Base-by-base conservation (phyloP, 2,888 invertebrate species). In the Ischnura elegans region DNA sequence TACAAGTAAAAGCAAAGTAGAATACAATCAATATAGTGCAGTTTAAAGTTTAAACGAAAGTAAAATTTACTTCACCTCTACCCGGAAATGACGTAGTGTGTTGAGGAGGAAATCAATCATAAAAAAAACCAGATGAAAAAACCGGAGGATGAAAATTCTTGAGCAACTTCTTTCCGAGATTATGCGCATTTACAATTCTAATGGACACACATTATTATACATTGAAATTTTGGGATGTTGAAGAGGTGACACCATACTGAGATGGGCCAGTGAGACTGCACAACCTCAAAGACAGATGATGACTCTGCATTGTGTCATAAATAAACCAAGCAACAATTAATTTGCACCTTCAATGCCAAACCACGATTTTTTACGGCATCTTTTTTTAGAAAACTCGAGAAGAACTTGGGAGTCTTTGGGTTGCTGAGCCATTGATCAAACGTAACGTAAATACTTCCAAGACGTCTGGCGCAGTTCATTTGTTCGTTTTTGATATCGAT, bases 131-230 rank as follows among this genome's bases (percentile, higher is more conserved):
- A 21, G 21, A n/a, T 8, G 51, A n/a, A 61, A 61, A 61, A 61
- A n/a, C 61, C 21, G 25, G n/a, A 61, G 61, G 6, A 2, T 61
- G 19, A 61, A n/a, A 61, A 61, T n/a, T 6, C 61, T n/a, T n/a
- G 10, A n/a, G n/a, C 25, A 61, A 61, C 21, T 61, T 61, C 61
- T 61, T 19, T 19, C 61, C n/a, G 10, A 10, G n/a, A 61, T 61
- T 61, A 61, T 61, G 61, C 61, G 61, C 61, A 61, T 61, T 8
- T n/a, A n/a, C 61, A 61, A 61, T 61, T 61, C n/a, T 25, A 61
- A n/a, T n/a, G n/a, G 61, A 61, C n/a, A 61, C n/a, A 61, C 61
- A n/a, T 61, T 61, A 61, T 61, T 61, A 61, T 61, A n/a, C 61
- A 61, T 61, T 61, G n/a, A 61, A 61, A n/a, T n/a, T 25, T 25